Base-by-base conservation (phyloP, 1,140 invertebrate species). In the Mamestra configurata region DNA sequence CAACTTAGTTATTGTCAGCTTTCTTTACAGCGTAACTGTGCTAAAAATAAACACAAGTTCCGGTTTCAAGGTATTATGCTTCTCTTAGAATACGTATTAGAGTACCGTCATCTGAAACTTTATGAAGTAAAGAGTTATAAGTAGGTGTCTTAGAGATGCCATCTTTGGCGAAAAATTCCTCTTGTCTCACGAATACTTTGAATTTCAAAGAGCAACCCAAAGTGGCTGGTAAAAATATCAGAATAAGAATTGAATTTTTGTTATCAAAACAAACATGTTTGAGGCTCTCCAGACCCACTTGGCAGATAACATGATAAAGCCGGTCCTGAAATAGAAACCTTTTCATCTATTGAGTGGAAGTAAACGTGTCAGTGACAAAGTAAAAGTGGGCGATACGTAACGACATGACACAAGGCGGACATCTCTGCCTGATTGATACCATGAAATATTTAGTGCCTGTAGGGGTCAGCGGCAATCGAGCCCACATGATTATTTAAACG, bases 401-500 rank as follows among this genome's bases (percentile, higher is more conserved):
- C 8, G 37, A 55, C n/a, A 11, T 11, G 53, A 27, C 13, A 57
- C 55, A 7, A 15, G 35, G 31, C 35, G 61, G 61, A 66, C 61
- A 66, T 40, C 35, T 40, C 8, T 11, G 5, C 61, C n/a, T 11
- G 15, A 64, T 64, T 37, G 61, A 40, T 66, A 40, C 35, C 35
- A n/a, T 37, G 18, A 40, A 66, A 66, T 66, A 66, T 66, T 40
- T 20, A 66, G 35, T 66, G 35, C n/a, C 35, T 66, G 37, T 15
- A 4, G 59, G 31, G 6, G n/a, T 6, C 24, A n/a, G n/a, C 0
- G 22, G 4, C 59, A 35, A 6, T 18, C 59, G 59, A 35, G 31
- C 13, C 13, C 15, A 64, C 10, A 35, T 8, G 31, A 7, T 31
- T 13, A 8, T 31, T 27, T 15, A 8, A 59, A 31, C 22, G 24